Evolutionary conservation across 2,888 invertebrate genomes (phyloP).

Genomic region (Plagiodera versicolora): DNA sequence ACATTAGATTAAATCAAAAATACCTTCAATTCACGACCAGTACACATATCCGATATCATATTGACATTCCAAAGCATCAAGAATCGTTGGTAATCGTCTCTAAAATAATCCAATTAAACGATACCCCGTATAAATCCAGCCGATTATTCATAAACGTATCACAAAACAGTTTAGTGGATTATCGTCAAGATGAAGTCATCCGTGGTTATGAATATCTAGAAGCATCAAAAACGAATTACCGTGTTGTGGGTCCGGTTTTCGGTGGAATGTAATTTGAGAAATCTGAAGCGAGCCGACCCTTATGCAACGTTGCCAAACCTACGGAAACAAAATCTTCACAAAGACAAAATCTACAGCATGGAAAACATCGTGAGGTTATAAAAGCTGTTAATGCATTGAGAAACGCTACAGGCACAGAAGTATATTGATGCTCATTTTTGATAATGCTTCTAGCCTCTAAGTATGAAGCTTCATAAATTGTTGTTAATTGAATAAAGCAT

Average conservation of each 20-base stretch:
- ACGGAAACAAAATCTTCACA: background rate
- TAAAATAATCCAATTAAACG: conserved; percentile 17
- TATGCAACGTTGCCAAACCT: conserved; percentile 12
- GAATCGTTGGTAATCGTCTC: conserved; percentile 8
- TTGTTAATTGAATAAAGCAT: too few species aligned
- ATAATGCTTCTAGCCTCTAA: too few species aligned
- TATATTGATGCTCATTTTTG: too few species aligned
- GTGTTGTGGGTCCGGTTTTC: conserved; percentile 32
- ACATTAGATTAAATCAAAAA: background rate
- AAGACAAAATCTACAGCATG: background rate
- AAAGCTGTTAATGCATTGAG: too few species aligned
- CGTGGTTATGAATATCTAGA: conserved; percentile 32
- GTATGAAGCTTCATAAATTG: too few species aligned
- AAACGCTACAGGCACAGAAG: too few species aligned
- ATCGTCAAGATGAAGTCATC: conserved; percentile 32
- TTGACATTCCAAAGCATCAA: background rate
- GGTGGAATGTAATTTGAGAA: conserved; percentile 30
- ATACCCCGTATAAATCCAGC: conserved; percentile 19
- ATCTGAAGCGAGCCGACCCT: conserved; percentile 15
- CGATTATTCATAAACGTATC: conserved; percentile 19
- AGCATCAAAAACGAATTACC: conserved; percentile 32
- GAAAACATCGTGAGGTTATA: background rate
- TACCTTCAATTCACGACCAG: background rate
- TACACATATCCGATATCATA: background rate
- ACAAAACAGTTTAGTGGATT: conserved; percentile 29